phyloP scores from a whole-genome alignment of 2,797 vertebrate species.

The Chromobotia macracanthus region DNA sequence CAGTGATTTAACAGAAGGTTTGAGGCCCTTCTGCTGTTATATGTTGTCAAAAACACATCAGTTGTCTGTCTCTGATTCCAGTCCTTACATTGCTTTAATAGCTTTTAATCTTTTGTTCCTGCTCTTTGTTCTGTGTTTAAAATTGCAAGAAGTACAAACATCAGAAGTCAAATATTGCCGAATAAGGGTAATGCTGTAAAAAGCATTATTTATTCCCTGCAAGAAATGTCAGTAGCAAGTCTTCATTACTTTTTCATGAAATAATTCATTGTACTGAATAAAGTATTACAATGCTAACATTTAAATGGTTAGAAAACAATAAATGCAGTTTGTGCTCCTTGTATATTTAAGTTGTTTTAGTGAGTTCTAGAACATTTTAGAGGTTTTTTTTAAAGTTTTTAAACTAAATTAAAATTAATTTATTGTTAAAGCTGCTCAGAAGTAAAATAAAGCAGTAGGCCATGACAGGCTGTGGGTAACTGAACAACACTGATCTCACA shows the following conservation, averaged over 20 bases:
- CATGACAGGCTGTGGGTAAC: not conserved
- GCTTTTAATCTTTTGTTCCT: not conserved
- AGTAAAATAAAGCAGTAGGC: not conserved
- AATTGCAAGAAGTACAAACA: not conserved
- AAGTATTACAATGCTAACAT: too few relatives aligned
- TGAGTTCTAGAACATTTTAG: too few relatives aligned
- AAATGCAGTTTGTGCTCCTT: too few relatives aligned
- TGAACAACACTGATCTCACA: not conserved
- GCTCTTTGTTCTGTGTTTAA: conserved; percentile 19
- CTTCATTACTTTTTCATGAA: not conserved
- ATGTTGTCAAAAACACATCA: conserved; percentile 22
- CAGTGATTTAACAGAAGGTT: conserved; percentile 7
- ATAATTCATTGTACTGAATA: too few relatives aligned
- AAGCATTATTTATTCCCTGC: not conserved
- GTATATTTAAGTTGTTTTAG: too few relatives aligned
- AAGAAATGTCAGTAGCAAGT: not conserved
- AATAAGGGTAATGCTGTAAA: not conserved
- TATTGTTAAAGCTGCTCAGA: not conserved
- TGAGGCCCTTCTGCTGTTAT: conserved; percentile 4
- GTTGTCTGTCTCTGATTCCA: not conserved
- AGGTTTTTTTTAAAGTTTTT: too few relatives aligned
- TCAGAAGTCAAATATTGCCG: not conserved
- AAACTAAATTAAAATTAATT: not conserved
- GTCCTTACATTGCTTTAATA: not conserved
- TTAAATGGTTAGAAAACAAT: too few relatives aligned